Conservation (phyloP, 2,888 invertebrate species). For the Drosophila paranaensis region DNA sequence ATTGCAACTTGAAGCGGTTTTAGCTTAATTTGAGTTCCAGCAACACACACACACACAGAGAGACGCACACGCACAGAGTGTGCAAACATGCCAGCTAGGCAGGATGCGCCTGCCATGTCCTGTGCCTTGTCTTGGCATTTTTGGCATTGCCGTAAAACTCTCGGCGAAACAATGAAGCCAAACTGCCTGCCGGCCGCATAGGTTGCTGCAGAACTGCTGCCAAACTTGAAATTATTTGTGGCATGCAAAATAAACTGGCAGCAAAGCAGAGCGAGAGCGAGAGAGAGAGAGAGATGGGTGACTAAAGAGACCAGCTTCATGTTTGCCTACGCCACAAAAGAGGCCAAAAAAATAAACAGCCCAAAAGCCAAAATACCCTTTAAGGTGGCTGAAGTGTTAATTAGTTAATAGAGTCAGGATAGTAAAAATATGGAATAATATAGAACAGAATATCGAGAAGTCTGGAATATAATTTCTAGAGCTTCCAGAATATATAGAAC, state of each 20-base stretch:
- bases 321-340: slow-evolving; percentile 22
- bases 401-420: background rate
- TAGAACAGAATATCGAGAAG: too few species aligned
- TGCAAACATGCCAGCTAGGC: slow-evolving; percentile 13
- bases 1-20: slow-evolving; percentile 78
- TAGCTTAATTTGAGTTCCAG: slow-evolving; percentile 73
- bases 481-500: background rate
- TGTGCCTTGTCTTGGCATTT: slow-evolving; percentile 29
- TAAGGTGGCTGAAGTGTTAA: background rate
- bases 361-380: slow-evolving; percentile 3
- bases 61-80: background rate
- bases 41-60: slow-evolving; percentile 20
- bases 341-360: slow-evolving; percentile 1
- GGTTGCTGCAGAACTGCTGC: slow-evolving; percentile 29
- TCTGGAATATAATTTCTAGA: too few species aligned
- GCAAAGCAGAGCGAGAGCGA: background rate
- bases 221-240: slow-evolving; percentile 58
- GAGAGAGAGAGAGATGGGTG: background rate
- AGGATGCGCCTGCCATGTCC: slow-evolving; percentile 10
- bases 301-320: slow-evolving; percentile 11
- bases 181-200: slow-evolving; percentile 22
- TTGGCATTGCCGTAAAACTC: slow-evolving; percentile 47
- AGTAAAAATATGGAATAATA: too few species aligned
- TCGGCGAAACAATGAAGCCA: slow-evolving; percentile 36
- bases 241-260: slow-evolving; percentile 51